Base-by-base conservation (phyloP, 2,113 vertebrate genomes). In the Percina caprodes region DNA sequence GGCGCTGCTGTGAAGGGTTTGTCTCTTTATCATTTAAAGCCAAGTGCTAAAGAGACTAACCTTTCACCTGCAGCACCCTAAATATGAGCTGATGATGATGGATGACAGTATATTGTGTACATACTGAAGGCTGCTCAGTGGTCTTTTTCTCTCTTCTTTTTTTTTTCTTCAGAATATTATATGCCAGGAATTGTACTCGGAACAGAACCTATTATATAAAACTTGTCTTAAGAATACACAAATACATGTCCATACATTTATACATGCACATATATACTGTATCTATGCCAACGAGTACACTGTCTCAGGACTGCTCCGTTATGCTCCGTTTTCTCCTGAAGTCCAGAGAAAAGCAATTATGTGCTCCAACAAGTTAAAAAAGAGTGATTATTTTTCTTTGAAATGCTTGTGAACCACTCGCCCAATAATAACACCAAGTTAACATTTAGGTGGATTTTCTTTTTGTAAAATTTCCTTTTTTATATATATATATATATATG, bases 401-500 rank as follows among this genome's bases (percentile, higher is more conserved):
- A 61, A 63, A 49, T 14, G 46, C 65, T 80, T 59, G 63, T 69
- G 69, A 86, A 76, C 48, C 52, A 66, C 73, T 79, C 23, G 0
- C 65, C 65, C 52, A 30, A 30, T 69, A 75, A n/a, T 70, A 81
- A 90, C 76, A 62, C 54, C 58, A 59, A 33, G 46, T 69, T 70
- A 69, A 77, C 61, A 48, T 85, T 84, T 74, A 71, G 78, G 54
- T 80, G 5, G 55, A 39, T 75, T 59, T 71, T 61, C 60, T 78
- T 82, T 84, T 85, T 83, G 81, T 90, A 83, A 89, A 73, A 61
- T 80, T 89, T 76, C 26, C 76, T 86, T 82, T n/a, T n/a, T 90
- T 35, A 35, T 35, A 35, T 35, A 35, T 39, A 10, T 39, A 11
- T 42, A 42, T 42, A 42, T 42, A 42, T 42, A 42, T 42, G 66